Evolutionary conservation across 2,888 invertebrate genomes (phyloP).

Genomic region (Elysia crispata): DNA sequence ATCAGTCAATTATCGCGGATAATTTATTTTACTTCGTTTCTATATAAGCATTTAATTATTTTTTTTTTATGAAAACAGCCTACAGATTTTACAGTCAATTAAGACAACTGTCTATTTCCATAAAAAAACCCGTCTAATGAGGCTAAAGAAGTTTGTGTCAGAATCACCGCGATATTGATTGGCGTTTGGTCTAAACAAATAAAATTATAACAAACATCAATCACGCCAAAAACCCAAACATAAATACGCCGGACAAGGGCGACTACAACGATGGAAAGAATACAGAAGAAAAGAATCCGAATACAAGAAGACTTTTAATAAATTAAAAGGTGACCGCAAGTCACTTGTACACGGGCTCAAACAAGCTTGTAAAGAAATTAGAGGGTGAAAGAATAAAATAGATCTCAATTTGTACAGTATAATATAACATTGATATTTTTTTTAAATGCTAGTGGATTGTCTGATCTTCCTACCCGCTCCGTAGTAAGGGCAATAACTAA

Average conservation of each 20-base stretch:
- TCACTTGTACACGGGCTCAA: conserved; percentile 31
- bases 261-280: conserved; percentile 14
- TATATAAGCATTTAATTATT: neutral
- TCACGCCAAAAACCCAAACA: conserved; percentile 18
- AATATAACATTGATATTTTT: neutral
- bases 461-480: too few species aligned
- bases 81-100: too few species aligned
- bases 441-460: too few species aligned
- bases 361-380: conserved; percentile 17
- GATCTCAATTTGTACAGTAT: conserved; percentile 24
- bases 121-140: conserved; percentile 39
- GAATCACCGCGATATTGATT: neutral
- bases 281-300: conserved; percentile 29
- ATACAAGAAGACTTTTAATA: conserved; percentile 26
- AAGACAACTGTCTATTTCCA: neutral
- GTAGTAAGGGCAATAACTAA: too few species aligned
- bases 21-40: neutral
- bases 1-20: neutral
- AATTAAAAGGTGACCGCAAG: conserved; percentile 13
- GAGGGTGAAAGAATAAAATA: conserved; percentile 1
- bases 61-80: neutral
- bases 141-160: neutral
- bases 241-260: conserved; percentile 5
- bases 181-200: too few species aligned
- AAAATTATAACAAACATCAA: too few species aligned